Percentiles rank a stretch among this genome's conserved stretches.
phyloP scores from a whole-genome alignment of 2,797 vertebrate genomes.

The Caiman crocodilus region DNA sequence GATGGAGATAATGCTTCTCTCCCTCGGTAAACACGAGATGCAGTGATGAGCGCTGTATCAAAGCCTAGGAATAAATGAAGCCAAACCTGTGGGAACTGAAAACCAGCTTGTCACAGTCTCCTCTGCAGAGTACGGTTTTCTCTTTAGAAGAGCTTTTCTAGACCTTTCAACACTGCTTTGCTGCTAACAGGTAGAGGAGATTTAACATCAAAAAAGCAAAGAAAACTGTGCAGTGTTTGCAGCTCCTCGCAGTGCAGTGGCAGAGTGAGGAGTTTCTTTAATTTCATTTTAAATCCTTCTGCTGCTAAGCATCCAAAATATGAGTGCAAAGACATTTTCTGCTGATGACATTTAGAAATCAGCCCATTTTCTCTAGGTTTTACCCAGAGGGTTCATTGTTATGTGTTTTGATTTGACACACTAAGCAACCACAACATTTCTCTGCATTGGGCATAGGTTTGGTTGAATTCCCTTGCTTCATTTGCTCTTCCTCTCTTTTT shows the following conservation, averaged over 20 bases:
- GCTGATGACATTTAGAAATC: constrained; percentile 27
- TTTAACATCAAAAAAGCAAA: background rate
- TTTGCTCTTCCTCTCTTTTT: background rate
- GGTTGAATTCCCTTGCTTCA: background rate
- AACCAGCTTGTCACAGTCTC: background rate
- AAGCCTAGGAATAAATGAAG: background rate
- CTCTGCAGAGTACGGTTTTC: background rate
- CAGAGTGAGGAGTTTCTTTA: background rate
- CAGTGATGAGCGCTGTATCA: background rate
- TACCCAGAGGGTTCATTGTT: constrained; percentile 3
- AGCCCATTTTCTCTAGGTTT: constrained; percentile 3
- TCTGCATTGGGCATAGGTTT: constrained; percentile 32
- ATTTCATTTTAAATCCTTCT: constrained; percentile 25
- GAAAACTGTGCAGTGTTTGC: accelerated
- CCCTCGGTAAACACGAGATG: background rate
- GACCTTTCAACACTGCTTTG: background rate
- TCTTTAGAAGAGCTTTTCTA: background rate
- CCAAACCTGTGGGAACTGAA: background rate
- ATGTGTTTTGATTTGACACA: constrained; percentile 33
- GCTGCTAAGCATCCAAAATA: background rate
- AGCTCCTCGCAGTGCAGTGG: background rate
- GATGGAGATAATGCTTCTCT: background rate
- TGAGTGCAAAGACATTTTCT: constrained; percentile 39
- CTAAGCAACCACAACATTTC: constrained; percentile 29
- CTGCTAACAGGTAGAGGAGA: background rate